These are phyloP conservation scores for Papilio gigon DNA, from an alignment of 2,888 invertebrate species.

Conservation along the genomic window DNA sequence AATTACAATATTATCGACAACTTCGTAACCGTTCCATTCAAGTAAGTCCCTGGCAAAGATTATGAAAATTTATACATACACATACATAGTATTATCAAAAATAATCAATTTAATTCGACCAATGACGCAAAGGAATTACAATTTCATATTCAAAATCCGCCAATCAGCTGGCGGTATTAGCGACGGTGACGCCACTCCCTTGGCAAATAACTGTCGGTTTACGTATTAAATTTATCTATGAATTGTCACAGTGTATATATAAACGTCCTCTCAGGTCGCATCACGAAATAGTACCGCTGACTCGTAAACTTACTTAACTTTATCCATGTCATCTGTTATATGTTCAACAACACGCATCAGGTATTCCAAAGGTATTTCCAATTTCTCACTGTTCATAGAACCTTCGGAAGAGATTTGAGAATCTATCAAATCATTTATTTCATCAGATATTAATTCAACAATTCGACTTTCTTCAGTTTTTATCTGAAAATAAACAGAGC, in stretches of 20 bases:
- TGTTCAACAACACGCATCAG: conserved; percentile 66
- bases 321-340: conserved; percentile 65
- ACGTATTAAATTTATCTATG: not conserved
- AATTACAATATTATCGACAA: conserved; percentile 61
- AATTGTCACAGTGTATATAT: not conserved
- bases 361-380: conserved; percentile 66
- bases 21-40: conserved; percentile 75
- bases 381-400: conserved; percentile 50
- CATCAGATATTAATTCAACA: conserved; percentile 67
- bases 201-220: not conserved
- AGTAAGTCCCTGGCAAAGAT: conserved; percentile 65
- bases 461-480: conserved; percentile 71
- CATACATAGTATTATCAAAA: too few species aligned
- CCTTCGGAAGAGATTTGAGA: conserved; percentile 48
- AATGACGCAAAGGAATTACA: too few species aligned
- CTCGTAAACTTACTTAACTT: conserved; percentile 66
- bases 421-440: conserved; percentile 67
- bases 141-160: not conserved
- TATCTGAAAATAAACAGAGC: conserved; percentile 52
- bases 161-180: not conserved
- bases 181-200: not conserved
- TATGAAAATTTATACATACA: conserved; percentile 1
- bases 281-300: not conserved
- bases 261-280: not conserved
- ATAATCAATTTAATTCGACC: too few species aligned